Percentiles rank a stretch among this genome's conserved stretches.
These are phyloP conservation scores for Cataglyphis hispanica DNA, from an alignment of 1,140 invertebrate genomes.

Conservation along the genomic window DNA sequence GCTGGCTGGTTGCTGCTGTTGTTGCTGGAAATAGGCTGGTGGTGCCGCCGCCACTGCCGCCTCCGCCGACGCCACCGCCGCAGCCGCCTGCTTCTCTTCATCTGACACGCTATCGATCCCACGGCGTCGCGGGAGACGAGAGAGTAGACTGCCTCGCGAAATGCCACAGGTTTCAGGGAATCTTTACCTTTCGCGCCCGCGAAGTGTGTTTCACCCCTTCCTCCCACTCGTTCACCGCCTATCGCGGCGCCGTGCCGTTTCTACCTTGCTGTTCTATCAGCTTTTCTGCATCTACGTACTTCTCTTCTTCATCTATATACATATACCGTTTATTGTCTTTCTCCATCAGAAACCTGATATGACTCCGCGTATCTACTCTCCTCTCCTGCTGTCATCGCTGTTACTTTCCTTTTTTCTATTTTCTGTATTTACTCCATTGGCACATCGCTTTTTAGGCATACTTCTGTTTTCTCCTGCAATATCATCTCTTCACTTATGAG, in stretches of 20 bases:
- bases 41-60: constrained; percentile 50
- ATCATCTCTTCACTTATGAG: not conserved
- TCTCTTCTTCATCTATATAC: constrained; percentile 7
- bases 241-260: constrained; percentile 9
- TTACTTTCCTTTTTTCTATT: constrained; percentile 6
- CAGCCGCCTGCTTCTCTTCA: constrained; percentile 71
- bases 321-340: constrained; percentile 39
- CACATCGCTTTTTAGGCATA: not conserved
- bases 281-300: constrained; percentile 20
- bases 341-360: constrained; percentile 8
- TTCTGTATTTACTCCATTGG: not conserved
- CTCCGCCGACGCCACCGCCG: constrained; percentile 35
- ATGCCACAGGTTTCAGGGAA: constrained; percentile 79
- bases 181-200: constrained; percentile 73
- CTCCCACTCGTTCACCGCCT: not conserved
- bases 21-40: constrained; percentile 68
- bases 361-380: not conserved
- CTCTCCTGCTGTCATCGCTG: not conserved
- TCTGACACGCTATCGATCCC: constrained; percentile 75
- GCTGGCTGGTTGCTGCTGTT: constrained; percentile 69
- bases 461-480: not conserved
- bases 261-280: constrained; percentile 41
- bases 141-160: constrained; percentile 68
- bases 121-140: constrained; percentile 68
- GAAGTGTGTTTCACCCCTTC: constrained; percentile 54